A percentile compares a stretch with the other conserved stretches of the same genome.
phyloP scores from a whole-genome alignment of 2,888 invertebrate species.

The Platypus cylindrus region DNA sequence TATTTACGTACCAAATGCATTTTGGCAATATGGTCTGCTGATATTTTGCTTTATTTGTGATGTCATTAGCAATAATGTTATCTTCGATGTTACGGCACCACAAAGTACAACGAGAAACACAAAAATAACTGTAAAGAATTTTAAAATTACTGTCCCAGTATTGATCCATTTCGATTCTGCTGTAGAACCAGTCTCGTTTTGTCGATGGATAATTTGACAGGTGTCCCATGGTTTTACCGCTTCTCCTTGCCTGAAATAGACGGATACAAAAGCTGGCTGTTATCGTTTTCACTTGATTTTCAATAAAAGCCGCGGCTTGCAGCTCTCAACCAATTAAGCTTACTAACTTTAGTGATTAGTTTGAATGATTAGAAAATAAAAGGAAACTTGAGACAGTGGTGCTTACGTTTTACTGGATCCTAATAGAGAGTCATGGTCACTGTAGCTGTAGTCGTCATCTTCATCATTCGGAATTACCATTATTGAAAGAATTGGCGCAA shows the following conservation, averaged over 20 bases:
- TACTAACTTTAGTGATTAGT: too few species aligned
- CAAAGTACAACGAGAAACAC: slow-evolving; percentile 54
- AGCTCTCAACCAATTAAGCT: too few species aligned
- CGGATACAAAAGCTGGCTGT: neutral
- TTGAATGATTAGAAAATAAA: too few species aligned
- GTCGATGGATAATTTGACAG: slow-evolving; percentile 60
- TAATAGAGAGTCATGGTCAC: slow-evolving; percentile 12
- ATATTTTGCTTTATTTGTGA: slow-evolving; percentile 49
- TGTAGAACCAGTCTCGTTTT: slow-evolving; percentile 55
- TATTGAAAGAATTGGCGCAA: too few species aligned
- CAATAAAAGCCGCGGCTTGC: too few species aligned
- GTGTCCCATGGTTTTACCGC: slow-evolving; percentile 51
- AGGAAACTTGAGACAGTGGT: too few species aligned
- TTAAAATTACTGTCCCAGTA: slow-evolving; percentile 47
- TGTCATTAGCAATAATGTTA: slow-evolving; percentile 58
- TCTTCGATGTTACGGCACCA: slow-evolving; percentile 60
- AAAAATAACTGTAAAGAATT: slow-evolving; percentile 53
- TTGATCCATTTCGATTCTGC: slow-evolving; percentile 49
- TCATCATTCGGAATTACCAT: too few species aligned
- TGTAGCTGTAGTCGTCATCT: slow-evolving; percentile 8
- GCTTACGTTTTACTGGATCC: slow-evolving; percentile 10
- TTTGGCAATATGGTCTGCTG: slow-evolving; percentile 48
- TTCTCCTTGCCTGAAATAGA: slow-evolving; percentile 18
- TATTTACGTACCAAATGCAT: slow-evolving; percentile 35
- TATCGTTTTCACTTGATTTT: too few species aligned